Evolutionary conservation across 2,113 vertebrate genomes (phyloP), one percentile per base, ranked within the genome.

Genomic region (Monopterus albus): DNA sequence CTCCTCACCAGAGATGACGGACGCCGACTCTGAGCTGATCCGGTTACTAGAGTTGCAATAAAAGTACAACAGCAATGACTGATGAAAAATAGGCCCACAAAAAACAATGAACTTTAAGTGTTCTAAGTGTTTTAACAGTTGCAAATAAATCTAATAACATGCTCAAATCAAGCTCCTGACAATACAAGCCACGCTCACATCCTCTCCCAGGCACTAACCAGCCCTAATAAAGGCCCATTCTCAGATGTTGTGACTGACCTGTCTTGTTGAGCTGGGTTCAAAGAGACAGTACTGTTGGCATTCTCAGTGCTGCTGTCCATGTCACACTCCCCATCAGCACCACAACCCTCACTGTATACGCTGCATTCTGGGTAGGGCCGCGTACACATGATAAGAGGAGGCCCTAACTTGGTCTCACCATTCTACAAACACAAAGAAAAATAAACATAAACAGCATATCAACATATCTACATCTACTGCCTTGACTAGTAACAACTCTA

Each of bases 291-390:
- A 67, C 90, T 90, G 72, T 91, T 93, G 28, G 84, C 81, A 0
- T 94, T 94, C 84, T 95, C 95, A 17, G 90, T 81, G 56, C 93
- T 94, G 47, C 95, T 96, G 91, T 97, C 96, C 94, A 95, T 96
- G 90, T 96, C 95, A 1, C 91, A 94, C 63, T 97, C 96, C 86
- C 58, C 83, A 12, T 29, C 91, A 83, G 0, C 91, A 57, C 21
- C 39, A n/a, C 93, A 91, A 9, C 93, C 93, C 33, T 89, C 93
- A 0, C 89, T 77, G 43, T 93, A 95, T 26, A 86, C 90, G 61
- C 88, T 88, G 0, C 81, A 81, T 42, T 94, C 95, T 3, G 93
- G 89, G 88, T 85, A 94, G 13, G 91, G 59, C 0, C 90, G 87
- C 1, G 94, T 94, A 4, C 91, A 94, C 88, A 95, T 93, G 87